Evolutionary conservation across 1,140 invertebrate species (phyloP), one percentile per base, ranked within the genome.

Genomic region (Ostrea edulis): DNA sequence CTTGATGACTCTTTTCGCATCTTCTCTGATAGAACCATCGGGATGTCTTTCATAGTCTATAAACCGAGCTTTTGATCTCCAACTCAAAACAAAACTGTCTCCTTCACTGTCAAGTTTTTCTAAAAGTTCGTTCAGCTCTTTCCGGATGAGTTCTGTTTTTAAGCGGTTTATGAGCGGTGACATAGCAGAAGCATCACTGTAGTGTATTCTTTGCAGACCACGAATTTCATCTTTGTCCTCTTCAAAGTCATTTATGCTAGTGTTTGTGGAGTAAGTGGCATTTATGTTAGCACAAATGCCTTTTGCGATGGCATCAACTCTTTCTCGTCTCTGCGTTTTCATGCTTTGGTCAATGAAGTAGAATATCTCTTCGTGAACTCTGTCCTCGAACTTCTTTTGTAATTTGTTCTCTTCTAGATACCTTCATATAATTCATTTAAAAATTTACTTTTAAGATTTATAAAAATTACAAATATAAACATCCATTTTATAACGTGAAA

Each of bases 301-400:
- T 77, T 35, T 77, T 0, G 25, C 25, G 11, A 77, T 77, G 8
- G 68, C 22, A 2, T 77, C 68, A 8, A 77, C 68, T 77, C 68
- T 77, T 2, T 77, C 68, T 11, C 29, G 35, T 5, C 68, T 77
- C 29, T 77, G 25, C 11, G 14, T 14, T 77, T 83, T 52, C 0
- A 87, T 44, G 58, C 25, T 82, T 52, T 22, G 14, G 55, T 87
- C 86, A 14, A 62, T 62, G 0, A 58, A 22, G 82, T 65, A 83
- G 9, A 22, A 62, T 0, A 87, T 71, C 7, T 87, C 86, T 65
- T 87, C 86, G 11, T 65, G 51, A 17, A 83, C 86, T 44, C 86
- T 58, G n/a, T 83, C 86, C 25, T 62, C 9, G 62, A 82, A 87
- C 22, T 58, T 87, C 9, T 12, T 11, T 3, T n/a, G 20, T 51